Conservation (phyloP, 23 tunicate species). For the Clavelina lepadiformis region DNA sequence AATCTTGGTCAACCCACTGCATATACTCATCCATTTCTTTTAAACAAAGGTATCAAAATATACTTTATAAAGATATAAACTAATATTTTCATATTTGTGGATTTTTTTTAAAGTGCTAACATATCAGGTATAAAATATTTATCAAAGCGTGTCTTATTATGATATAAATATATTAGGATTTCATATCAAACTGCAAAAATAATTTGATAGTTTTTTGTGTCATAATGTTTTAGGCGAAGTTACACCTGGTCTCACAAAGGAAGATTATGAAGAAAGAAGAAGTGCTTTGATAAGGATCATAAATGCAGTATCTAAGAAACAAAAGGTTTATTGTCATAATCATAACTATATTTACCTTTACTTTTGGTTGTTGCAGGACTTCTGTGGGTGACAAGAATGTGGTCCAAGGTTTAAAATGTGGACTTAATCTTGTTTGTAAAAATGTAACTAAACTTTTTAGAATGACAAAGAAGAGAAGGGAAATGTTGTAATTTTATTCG, state of each 20-base stretch:
- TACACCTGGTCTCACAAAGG: slow-evolving; percentile 69
- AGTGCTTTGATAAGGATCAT: slow-evolving; percentile 16
- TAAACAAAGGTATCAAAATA: slow-evolving; percentile 47
- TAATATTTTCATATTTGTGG: background rate
- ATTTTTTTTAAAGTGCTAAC: background rate
- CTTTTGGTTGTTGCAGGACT: too few relatives aligned
- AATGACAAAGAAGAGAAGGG: slow-evolving; percentile 1
- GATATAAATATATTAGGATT: background rate
- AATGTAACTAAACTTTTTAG: too few relatives aligned
- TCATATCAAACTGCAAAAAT: too few relatives aligned
- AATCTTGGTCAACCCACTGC: slow-evolving; percentile 78
- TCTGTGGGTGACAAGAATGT: background rate
- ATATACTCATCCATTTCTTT: slow-evolving; percentile 65
- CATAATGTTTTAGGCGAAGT: slow-evolving; percentile 63
- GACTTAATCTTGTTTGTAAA: too few relatives aligned
- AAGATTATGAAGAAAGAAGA: slow-evolving; percentile 42
- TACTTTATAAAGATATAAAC: slow-evolving; percentile 6
- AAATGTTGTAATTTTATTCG: slow-evolving; percentile 57
- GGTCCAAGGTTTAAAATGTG: too few relatives aligned
- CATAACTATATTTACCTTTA: too few relatives aligned
- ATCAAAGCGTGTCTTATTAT: background rate
- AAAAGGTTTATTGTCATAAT: too few relatives aligned
- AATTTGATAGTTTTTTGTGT: background rate
- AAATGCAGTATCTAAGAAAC: slow-evolving; percentile 5
- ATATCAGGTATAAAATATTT: background rate